Conservation (phyloP, 2,888 invertebrate genomes). For the Chaetoderma sp. region DNA sequence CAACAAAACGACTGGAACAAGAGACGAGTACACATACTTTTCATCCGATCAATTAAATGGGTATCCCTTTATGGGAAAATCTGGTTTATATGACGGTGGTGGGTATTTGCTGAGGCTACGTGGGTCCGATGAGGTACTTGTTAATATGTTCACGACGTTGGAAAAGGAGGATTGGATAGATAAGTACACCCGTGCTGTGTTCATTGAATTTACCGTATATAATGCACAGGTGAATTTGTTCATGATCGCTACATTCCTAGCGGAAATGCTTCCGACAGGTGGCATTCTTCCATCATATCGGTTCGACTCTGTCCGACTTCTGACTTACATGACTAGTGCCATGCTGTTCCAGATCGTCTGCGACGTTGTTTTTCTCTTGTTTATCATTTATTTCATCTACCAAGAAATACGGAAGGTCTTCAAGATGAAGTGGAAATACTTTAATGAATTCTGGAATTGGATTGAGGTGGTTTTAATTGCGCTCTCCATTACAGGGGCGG, state of each 20-base stretch:
- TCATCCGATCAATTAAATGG: constrained; percentile 64
- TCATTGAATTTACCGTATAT: constrained; percentile 73
- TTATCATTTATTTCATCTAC: constrained; percentile 67
- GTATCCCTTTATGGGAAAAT: constrained; percentile 69
- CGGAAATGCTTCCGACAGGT: constrained; percentile 64
- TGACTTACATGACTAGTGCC: constrained; percentile 58
- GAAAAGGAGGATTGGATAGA: constrained; percentile 71
- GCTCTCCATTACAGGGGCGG: constrained; percentile 61
- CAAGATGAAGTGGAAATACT: constrained; percentile 59
- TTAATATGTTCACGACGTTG: constrained; percentile 60
- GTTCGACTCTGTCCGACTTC: constrained; percentile 66
- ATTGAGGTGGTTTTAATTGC: constrained; percentile 60
- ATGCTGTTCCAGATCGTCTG: constrained; percentile 61
- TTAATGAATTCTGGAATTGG: constrained; percentile 63
- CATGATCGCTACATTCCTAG: constrained; percentile 59
- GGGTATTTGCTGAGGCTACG: constrained; percentile 71
- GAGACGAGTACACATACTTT: constrained; percentile 60
- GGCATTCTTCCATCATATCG: constrained; percentile 61
- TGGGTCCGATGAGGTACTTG: constrained; percentile 53
- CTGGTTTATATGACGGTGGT: constrained; percentile 70
- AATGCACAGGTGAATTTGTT: constrained; percentile 69
- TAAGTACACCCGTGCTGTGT: constrained; percentile 71
- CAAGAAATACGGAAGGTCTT: constrained; percentile 59
- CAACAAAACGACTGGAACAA: constrained; percentile 2
- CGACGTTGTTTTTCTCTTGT: constrained; percentile 56